Evolutionary conservation across 2,888 invertebrate species (phyloP), one percentile per base, ranked within the genome.

Genomic region (Melangyna quadrimaculata): DNA sequence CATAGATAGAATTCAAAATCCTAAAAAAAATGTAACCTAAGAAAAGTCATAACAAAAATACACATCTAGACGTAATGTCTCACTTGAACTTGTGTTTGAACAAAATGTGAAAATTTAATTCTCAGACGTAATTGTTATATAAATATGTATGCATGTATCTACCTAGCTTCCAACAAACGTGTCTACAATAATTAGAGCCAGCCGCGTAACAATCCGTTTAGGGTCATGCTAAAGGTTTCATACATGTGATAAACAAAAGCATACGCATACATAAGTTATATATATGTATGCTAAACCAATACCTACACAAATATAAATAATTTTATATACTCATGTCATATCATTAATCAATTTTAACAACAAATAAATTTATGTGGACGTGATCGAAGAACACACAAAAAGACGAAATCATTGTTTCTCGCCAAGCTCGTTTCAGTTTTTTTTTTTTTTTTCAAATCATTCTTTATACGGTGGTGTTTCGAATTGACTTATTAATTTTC

Each of bases 401-500:
- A 73, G 17, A 53, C 59, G 65, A 57, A 29, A 55, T 45, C 22
- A 59, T 67, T 43, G 19, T 35, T 17, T 17, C 19, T 40, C 19
- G 32, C 45, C 29, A 59, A 37, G 45, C 19, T 65, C 27, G 51
- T 59, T 45, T 70, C 69, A 55, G 45, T 37, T n/a, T 63, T 63
- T 24, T 43, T 27, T 40, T 19, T 22, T 9, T 7, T 32, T 7
- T 10, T 22, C 59, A 37, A 37, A n/a, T 59, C 35, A 14, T 35
- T 82, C 37, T 69, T 45, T 55, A 45, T 67, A 72, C 72, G 63
- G 43, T 12, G 43, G 67, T 77, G 72, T 78, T 82, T 78, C 51
- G 69, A 78, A 78, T 83, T 78, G 82, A 83, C 82, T 65, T 83
- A 74, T 83, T 63, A 83, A 78, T 83, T 78, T 81, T 78, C 55